These are phyloP conservation scores for Agonum fuliginosum DNA, from an alignment of 2,888 invertebrate genomes.

Conservation along the genomic window DNA sequence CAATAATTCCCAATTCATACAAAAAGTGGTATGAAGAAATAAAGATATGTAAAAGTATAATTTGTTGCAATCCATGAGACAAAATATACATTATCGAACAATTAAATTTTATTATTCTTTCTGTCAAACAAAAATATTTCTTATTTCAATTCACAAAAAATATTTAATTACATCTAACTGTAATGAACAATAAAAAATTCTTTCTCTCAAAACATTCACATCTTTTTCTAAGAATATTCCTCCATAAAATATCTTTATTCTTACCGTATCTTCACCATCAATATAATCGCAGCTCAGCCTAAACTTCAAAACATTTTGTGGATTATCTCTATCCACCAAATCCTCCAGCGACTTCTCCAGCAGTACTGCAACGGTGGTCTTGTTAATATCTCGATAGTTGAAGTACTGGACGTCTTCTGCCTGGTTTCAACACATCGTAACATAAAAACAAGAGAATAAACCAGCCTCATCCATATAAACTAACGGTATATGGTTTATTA, in stretches of 20 bases:
- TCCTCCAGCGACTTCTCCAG: slow-evolving; percentile 86
- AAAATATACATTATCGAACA: no score
- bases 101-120: no score
- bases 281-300: slow-evolving; percentile 84
- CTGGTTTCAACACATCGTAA: slow-evolving; percentile 67
- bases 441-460: slow-evolving; percentile 34
- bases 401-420: slow-evolving; percentile 84
- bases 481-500: slow-evolving; percentile 34
- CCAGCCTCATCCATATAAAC: not conserved
- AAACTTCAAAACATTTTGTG: slow-evolving; percentile 89
- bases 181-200: not conserved
- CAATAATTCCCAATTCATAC: no score
- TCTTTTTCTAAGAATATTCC: not conserved
- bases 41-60: no score
- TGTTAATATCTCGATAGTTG: slow-evolving; percentile 83
- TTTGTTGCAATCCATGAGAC: no score
- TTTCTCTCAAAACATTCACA: not conserved
- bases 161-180: not conserved
- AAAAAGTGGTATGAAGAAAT: no score
- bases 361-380: slow-evolving; percentile 84
- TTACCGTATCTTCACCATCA: slow-evolving; percentile 80
- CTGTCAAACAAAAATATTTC: not conserved
- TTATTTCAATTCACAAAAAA: not conserved
- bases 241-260: no score
- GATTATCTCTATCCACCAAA: slow-evolving; percentile 86